Base-by-base conservation (phyloP, 2,797 vertebrate species). In the Loriculus beryllinus region DNA sequence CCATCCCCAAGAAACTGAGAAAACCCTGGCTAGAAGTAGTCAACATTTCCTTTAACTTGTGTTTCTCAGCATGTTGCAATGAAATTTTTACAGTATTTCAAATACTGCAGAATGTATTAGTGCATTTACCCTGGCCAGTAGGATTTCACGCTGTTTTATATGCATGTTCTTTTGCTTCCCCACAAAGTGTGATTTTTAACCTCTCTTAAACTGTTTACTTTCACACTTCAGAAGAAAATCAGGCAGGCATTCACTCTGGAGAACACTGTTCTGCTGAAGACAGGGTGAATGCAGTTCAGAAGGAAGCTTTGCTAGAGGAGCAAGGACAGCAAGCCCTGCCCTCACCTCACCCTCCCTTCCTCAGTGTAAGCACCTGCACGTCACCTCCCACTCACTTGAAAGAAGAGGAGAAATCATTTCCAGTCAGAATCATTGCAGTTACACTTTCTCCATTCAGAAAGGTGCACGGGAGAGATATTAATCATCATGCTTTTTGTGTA, bases 271-370 rank as follows among this genome's bases (percentile, higher is more conserved):
- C 84, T 56, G 69, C 60, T 45, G 17, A 70, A 23, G 54, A 13
- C 22, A 20, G 75, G 12, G 29, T 16, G 47, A 64, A n/a, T 5
- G 4, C 0, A 0, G n/a, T 14, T 80, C 49, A 26, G 59, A 39
- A 80, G 42, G 29, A 65, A 75, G 31, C 15, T 87, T 82, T 69
- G 54, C 49, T 48, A 15, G 49, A 81, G 47, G 19, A 69, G 59
- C 52, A 63, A 28, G 18, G 54, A 8, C 72, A 37, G 52, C 26
- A 20, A 85, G 26, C 25, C 35, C 28, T 40, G 52, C 39, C 35
- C n/a, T 87, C 43, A 59, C 21, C 40, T 74, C n/a, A 12, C 13
- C 13, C n/a, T 56, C 74, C 39, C 7, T 59, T 81, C 43, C 54
- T 56, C 14, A 0, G 8, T 25, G 12, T 29, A n/a, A 87, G 60